Evolutionary conservation across 2,797 vertebrate genomes (phyloP), one percentile per base, ranked within the genome.

Genomic region (Florisuga fusca): DNA sequence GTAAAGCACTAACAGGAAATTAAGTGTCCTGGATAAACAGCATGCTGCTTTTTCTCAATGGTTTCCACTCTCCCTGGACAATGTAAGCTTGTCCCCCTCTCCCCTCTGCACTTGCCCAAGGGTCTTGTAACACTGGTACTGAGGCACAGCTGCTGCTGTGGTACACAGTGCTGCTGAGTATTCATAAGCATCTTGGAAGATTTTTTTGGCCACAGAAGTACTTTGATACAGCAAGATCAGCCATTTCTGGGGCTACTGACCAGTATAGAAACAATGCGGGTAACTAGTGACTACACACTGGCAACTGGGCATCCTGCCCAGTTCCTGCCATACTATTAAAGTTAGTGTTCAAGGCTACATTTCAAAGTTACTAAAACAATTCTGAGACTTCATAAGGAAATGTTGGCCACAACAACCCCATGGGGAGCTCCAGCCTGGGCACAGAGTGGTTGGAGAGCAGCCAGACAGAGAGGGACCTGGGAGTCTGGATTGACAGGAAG

Each of bases 21-120:
- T 9, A 71, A 31, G 31, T 31, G 69, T 14, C 11, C 43, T 36
- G 27, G 5, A 20, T 55, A 63, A 82, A 46, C 22, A 66, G 12
- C 7, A 0, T 0, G 0, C 43, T 76, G 74, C 31, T 83, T 76
- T 26, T 26, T 33, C 73, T 67, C 72, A 19, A 4, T 2, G 27
- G 33, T 34, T 88, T 79, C 48, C 51, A 46, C 29, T 55, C 72
- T 55, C 72, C 16, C 38, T 46, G 21, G 23, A 53, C 33, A 79
- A 36, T 1, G 1, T 10, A 66, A 69, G 69, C 31, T 22, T 26
- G 17, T 4, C 7, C 57, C 19, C 13, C 21, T 21, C 69, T 79
- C 27, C 14, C 6, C 17, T 81, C 66, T 54, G 25, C 8, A 1
- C 33, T 64, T 50, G 25, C 50, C 54, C 43, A 33, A 23, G 57